Evolutionary conservation across 2,113 vertebrate genomes (phyloP), one percentile per base, ranked within the genome.

Genomic region (Callopanchax toddi): DNA sequence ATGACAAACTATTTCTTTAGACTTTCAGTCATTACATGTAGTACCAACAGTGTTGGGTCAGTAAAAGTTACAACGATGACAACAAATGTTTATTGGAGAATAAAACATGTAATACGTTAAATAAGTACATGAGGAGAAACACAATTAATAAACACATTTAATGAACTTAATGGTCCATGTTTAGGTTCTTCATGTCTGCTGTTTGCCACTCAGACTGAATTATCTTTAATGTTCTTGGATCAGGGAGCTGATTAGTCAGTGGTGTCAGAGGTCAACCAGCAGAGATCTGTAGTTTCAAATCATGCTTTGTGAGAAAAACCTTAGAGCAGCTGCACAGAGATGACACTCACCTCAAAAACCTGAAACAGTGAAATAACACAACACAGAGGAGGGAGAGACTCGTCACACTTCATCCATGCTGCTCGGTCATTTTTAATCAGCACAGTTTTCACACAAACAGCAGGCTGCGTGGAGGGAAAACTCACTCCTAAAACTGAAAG

Each of bases 261-360:
- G 18, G 39, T 42, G 22, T 21, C 46, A n/a, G 36, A 50, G 29
- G 53, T 63, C 66, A 84, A 68, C 60, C 69, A 84, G 76, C 77
- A 79, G 81, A 83, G 65, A 79, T 77, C 16, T 37, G 23, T 18
- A 50, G 58, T 63, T 11, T 52, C 29, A 51, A 15, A 66, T 74
- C 74, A 74, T 80, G 75, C 80, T 66, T 29, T 51, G 18, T 69
- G 60, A 52, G 0, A 69, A 36, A 69, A 67, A 55, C 48, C 63
- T 26, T 45, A 74, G 60, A 48, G 51, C 25, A 49, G 11, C 18
- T 23, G 64, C 42, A 51, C 48, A 32, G 43, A 71, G 45, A 74
- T 48, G 39, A 23, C 61, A 79, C 84, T 84, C 50, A 82, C 80
- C 80, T 86, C 80, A 60, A 72, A 79, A 17, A 87, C 76, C 77